Percentiles rank a stretch among this genome's conserved stretches.
phyloP scores from a whole-genome alignment of 2,888 invertebrate genomes.

The Thymelicus acteon region DNA sequence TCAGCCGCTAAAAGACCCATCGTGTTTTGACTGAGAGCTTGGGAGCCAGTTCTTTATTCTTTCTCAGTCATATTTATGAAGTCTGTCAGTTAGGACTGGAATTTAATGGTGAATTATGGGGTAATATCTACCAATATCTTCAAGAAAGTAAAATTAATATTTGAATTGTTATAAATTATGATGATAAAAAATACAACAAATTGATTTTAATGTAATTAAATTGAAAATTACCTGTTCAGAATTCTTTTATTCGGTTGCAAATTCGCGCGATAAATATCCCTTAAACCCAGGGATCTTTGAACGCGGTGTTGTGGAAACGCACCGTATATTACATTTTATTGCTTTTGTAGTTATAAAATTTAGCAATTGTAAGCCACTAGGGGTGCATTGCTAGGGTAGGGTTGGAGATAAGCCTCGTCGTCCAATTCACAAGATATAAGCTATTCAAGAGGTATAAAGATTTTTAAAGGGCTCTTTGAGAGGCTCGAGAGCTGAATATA shows the following conservation, averaged over 20 bases:
- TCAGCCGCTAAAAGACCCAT: no score
- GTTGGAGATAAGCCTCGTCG: slow-evolving; percentile 22
- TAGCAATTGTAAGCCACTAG: slow-evolving; percentile 29
- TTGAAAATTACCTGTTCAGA: neutral
- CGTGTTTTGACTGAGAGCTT: no score
- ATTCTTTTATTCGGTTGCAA: slow-evolving; percentile 5
- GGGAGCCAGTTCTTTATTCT: no score
- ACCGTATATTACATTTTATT: slow-evolving; percentile 33
- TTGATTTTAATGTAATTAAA: no score
- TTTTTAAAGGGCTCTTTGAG: slow-evolving; percentile 22
- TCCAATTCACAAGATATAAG: slow-evolving; percentile 28
- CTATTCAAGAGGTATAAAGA: slow-evolving; percentile 25
- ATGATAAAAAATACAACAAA: no score
- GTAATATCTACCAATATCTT: no score
- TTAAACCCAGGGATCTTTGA: slow-evolving; percentile 24
- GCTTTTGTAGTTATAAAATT: slow-evolving; percentile 37
- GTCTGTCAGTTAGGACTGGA: no score
- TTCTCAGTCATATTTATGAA: no score
- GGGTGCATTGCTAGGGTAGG: slow-evolving; percentile 17
- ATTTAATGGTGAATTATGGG: no score
- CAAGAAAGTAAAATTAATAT: no score
- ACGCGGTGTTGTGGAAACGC: slow-evolving; percentile 19
- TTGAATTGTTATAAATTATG: no score
- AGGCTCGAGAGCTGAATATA: slow-evolving; percentile 8
- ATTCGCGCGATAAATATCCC: slow-evolving; percentile 17